Base-by-base conservation (phyloP, 2,888 invertebrate genomes). In the Phorcus lineatus region DNA sequence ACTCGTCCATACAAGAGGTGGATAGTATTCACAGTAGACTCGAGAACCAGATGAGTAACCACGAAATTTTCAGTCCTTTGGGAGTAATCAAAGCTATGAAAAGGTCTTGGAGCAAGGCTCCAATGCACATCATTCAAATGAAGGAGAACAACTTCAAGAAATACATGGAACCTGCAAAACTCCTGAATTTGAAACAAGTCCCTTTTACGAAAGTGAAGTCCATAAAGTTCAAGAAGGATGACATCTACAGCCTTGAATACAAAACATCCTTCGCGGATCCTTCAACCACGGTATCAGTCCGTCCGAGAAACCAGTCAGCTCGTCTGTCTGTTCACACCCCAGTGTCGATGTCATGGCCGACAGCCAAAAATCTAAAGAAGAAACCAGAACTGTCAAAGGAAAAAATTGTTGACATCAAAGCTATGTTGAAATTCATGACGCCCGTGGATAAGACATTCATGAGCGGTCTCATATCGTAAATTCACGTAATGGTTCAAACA, bases 11-110 rank as follows among this genome's bases (percentile, higher is more conserved):
- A 17, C 79, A 82, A 24, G 82, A 83, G 55, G 82, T 85, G 0
- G 83, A 85, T 54, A 80, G 77, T 79, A 77, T 82, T 2, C 83
- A 85, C 52, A 82, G 83, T 57, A 76, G 78, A n/a, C 77, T 82
- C 22, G 82, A 83, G 74, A 83, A 82, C 70, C 52, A 53, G 24
- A 31, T 84, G 19, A 78, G 55, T 22, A 16, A 78, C n/a, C 57
- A 77, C 2, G 84, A 82, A 24, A 74, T 84, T 0, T 85, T 79
- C 40, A 84, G 84, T 66, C 84, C 82, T n/a, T 28, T 82, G 31
- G 80, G 82, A 17, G 78, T 83, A 36, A 52, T 83, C 1, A 55
- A 79, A 36, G n/a, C n/a, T n/a, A n/a, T n/a, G n/a, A n/a, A n/a
- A n/a, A n/a, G n/a, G n/a, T n/a, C n/a, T n/a, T n/a, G n/a, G n/a